phyloP scores from a whole-genome alignment of 2,888 invertebrate genomes.

The Cephus pulcher region DNA sequence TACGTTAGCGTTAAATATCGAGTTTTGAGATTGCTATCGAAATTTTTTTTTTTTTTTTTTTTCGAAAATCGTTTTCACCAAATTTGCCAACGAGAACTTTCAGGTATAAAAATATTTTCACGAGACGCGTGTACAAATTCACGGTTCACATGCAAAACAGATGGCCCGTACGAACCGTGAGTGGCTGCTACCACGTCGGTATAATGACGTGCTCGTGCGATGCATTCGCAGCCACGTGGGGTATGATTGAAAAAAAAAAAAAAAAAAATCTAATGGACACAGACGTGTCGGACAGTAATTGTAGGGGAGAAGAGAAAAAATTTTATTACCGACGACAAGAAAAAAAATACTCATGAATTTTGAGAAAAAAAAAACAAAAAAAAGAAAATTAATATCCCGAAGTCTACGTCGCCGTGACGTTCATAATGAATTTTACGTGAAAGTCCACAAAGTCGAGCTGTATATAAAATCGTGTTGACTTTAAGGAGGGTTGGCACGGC shows the following conservation, averaged over 20 bases:
- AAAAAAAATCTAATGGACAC: neutral
- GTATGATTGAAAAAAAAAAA: neutral
- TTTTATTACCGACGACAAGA: neutral
- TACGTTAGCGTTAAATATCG: too few species aligned
- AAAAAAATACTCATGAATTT: neutral
- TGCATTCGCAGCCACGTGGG: neutral
- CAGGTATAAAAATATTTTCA: slow-evolving; percentile 42
- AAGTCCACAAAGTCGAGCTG: neutral
- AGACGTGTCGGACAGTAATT: neutral
- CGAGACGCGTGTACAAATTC: slow-evolving; percentile 54
- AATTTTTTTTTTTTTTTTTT: neutral
- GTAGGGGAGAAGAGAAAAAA: neutral
- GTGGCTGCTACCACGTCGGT: neutral
- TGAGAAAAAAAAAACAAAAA: neutral
- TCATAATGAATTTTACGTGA: neutral
- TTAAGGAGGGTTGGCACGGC: neutral
- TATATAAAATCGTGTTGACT: neutral
- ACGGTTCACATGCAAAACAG: slow-evolving; percentile 48
- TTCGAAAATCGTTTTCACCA: neutral
- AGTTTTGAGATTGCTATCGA: neutral
- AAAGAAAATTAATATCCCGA: neutral
- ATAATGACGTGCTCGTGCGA: neutral
- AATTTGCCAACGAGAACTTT: neutral
- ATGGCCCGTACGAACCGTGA: slow-evolving; percentile 2
- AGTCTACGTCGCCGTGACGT: neutral